Percentiles rank a stretch among this genome's conserved stretches.
phyloP scores from a whole-genome alignment of 2,888 invertebrate species.

The Amaurobius ferox region DNA sequence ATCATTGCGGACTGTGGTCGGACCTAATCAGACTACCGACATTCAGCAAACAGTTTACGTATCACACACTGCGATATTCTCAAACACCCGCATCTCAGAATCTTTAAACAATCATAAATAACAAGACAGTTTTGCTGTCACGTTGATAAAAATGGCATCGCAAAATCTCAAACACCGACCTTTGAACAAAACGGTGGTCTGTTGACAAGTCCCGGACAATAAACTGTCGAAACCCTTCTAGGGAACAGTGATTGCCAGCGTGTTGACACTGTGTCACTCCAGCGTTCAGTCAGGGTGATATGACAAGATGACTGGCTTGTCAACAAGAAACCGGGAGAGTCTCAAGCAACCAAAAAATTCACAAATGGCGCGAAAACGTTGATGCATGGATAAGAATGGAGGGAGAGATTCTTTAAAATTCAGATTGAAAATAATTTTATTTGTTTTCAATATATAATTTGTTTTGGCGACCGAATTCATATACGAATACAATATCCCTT shows the following conservation, averaged over 20 bases:
- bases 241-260: conserved; percentile 44
- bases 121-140: conserved; percentile 25
- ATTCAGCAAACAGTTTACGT: not conserved
- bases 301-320: conserved; percentile 38
- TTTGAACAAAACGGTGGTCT: conserved; percentile 49
- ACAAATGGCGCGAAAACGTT: not conserved
- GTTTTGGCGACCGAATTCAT: too few relatives aligned
- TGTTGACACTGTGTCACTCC: conserved; percentile 64
- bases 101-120: conserved; percentile 33
- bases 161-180: conserved; percentile 26
- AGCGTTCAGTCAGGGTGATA: conserved; percentile 37
- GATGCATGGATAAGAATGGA: too few relatives aligned
- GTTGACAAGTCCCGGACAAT: conserved; percentile 62
- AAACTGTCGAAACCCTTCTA: conserved; percentile 49
- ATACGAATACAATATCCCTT: too few relatives aligned
- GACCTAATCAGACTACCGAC: not conserved
- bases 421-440: too few relatives aligned
- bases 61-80: not conserved
- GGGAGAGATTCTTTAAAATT: too few relatives aligned
- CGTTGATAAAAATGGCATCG: conserved; percentile 9
- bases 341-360: not conserved
- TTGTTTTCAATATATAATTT: too few relatives aligned
- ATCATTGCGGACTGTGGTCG: too few relatives aligned
- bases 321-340: conserved; percentile 31
- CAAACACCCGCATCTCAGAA: not conserved